These are phyloP conservation scores for Lithophane socia DNA, from an alignment of 2,888 invertebrate species.

Conservation along the genomic window DNA sequence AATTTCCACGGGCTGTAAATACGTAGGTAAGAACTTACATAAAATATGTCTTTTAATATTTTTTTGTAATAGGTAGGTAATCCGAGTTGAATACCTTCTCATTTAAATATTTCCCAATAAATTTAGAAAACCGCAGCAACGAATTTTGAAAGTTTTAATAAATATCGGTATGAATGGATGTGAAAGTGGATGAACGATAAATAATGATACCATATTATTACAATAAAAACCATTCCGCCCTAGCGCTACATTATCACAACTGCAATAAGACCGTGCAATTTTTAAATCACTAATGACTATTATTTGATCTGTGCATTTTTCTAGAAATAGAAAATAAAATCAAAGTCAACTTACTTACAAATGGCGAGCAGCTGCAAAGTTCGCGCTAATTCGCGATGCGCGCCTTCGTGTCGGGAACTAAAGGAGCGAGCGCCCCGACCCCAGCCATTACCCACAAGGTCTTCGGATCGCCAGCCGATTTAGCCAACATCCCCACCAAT, in stretches of 20 bases:
- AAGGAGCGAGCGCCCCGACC: constrained; percentile 80
- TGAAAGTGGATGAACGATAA: not conserved
- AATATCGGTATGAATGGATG: not conserved
- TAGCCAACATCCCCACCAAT: constrained; percentile 89
- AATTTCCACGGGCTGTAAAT: not conserved
- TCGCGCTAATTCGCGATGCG: constrained; percentile 79
- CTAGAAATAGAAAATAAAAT: constrained; percentile 46
- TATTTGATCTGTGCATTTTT: not conserved
- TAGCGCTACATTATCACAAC: not conserved
- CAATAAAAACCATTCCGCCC: not conserved
- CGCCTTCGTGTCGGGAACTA: constrained; percentile 79
- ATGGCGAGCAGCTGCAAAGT: constrained; percentile 57
- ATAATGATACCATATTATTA: not conserved
- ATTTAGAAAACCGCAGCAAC: not conserved
- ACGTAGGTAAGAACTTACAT: not conserved
- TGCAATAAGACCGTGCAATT: not conserved
- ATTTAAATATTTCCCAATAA: not conserved
- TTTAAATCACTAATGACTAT: not conserved
- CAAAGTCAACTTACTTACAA: constrained; percentile 76
- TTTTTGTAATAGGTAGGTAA: not conserved
- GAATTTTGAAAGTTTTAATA: not conserved
- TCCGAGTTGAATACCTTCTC: not conserved
- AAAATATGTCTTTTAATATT: not conserved
- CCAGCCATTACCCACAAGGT: constrained; percentile 89
- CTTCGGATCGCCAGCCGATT: constrained; percentile 88